Conservation (phyloP, 2,888 invertebrate genomes). For the Teinopalpus imperialis region DNA sequence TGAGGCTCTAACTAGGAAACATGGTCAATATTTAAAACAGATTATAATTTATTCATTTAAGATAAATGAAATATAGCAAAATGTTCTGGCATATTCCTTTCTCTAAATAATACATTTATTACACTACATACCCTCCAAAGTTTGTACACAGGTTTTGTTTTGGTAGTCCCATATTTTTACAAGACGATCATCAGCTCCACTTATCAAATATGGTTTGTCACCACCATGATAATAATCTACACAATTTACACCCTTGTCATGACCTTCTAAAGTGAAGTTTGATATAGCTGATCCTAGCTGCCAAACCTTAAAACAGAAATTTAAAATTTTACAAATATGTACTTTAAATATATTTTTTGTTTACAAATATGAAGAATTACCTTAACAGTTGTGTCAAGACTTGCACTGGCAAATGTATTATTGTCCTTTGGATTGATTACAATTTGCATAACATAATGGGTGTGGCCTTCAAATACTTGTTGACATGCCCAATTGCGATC, state of each 20-base stretch:
- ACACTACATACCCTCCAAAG: slow-evolving; percentile 89
- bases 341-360: no score
- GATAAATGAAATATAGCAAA: no score
- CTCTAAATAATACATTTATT: no score
- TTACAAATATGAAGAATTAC: no score
- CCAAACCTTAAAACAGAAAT: slow-evolving; percentile 87
- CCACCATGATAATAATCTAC: slow-evolving; percentile 99
- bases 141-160: slow-evolving; percentile 99
- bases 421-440: slow-evolving; percentile 99
- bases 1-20: not conserved
- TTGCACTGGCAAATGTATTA: slow-evolving; percentile 99
- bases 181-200: slow-evolving; percentile 98
- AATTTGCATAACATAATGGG: slow-evolving; percentile 99
- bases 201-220: slow-evolving; percentile 99
- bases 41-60: not conserved
- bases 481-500: slow-evolving; percentile 99
- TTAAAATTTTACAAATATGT: no score
- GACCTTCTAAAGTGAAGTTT: slow-evolving; percentile 98
- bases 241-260: slow-evolving; percentile 99
- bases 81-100: no score
- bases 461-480: slow-evolving; percentile 99
- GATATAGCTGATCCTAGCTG: slow-evolving; percentile 98
- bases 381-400: slow-evolving; percentile 98
- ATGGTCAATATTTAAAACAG: not conserved
- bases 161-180: slow-evolving; percentile 99